These are phyloP conservation scores for Rhingia campestris DNA, from an alignment of 2,888 invertebrate species.

Conservation along the genomic window DNA sequence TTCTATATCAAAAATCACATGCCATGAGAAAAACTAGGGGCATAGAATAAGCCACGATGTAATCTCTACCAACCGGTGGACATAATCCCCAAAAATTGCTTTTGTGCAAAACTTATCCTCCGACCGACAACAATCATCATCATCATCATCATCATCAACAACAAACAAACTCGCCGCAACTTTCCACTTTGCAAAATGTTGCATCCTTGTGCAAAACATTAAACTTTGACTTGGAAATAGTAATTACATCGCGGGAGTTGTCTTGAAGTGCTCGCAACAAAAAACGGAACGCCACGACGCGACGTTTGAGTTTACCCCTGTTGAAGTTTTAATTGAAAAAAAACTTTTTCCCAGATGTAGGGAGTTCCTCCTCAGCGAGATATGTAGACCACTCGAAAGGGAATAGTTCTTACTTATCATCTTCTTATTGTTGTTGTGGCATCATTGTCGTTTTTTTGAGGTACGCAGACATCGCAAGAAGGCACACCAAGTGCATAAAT, in stretches of 20 bases:
- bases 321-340: conserved; percentile 55
- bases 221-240: conserved; percentile 44
- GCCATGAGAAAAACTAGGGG: background rate
- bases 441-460: background rate
- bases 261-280: background rate
- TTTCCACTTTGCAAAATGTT: background rate
- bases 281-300: background rate
- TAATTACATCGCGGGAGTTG: conserved; percentile 30
- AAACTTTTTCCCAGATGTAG: conserved; percentile 36
- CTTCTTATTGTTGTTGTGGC: background rate
- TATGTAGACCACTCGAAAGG: conserved; percentile 42
- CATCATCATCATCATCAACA: background rate
- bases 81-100: conserved; percentile 34
- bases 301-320: conserved; percentile 21
- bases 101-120: conserved; percentile 9
- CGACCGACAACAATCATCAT: conserved; percentile 6
- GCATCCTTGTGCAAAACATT: conserved; percentile 5
- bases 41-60: background rate
- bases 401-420: background rate
- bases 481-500: background rate
- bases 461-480: background rate
- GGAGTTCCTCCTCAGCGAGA: background rate
- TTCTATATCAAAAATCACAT: background rate
- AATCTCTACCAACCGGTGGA: background rate
- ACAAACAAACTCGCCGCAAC: background rate